Evolutionary conservation across 2,797 vertebrate genomes (phyloP), one percentile per base, ranked within the genome.

Genomic region (Uromys caudimaculatus): DNA sequence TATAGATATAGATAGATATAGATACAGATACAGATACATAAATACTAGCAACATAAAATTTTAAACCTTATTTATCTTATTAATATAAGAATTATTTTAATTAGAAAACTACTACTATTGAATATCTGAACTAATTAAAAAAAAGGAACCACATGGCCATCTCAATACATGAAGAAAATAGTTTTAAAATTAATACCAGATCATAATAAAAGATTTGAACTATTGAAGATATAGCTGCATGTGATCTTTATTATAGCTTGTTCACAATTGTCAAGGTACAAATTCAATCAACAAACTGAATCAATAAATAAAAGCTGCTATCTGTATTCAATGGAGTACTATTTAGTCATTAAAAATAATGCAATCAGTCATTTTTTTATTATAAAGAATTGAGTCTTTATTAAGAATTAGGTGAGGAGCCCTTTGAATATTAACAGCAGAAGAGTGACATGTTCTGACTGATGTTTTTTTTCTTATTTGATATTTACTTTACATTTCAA

Each of bases 161-260:
- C 5, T 78, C 60, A 83, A n/a, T 3, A 77, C 2, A 67, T 21
- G 24, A 41, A 90, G 32, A 56, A 82, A 75, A 50, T 47, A 35
- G 9, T 79, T 94, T 77, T 62, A 24, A 89, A 90, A 95, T 92
- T 90, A 95, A 60, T 4, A 94, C 8, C 10, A 44, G 54, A 85
- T 92, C 47, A 84, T 76, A 87, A 64, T 58, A 71, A 52, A 91
- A 71, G 44, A 56, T 44, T 73, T 71, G 24, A 71, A 67, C 7
- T 79, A n/a, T 12, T 58, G 38, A 75, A n/a, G 14, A 60, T 6
- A n/a, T 10, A 50, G 38, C 41, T 50, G 13, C 41, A 21, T 29
- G 23, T 73, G 54, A 5, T 60, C 10, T 60, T 84, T 73, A 32
- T 32, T 73, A 0, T 23, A 83, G 14, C 32, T 35, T 71, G 29